phyloP scores from a whole-genome alignment of 2,113 vertebrate genomes.

The Calyptomena viridis region DNA sequence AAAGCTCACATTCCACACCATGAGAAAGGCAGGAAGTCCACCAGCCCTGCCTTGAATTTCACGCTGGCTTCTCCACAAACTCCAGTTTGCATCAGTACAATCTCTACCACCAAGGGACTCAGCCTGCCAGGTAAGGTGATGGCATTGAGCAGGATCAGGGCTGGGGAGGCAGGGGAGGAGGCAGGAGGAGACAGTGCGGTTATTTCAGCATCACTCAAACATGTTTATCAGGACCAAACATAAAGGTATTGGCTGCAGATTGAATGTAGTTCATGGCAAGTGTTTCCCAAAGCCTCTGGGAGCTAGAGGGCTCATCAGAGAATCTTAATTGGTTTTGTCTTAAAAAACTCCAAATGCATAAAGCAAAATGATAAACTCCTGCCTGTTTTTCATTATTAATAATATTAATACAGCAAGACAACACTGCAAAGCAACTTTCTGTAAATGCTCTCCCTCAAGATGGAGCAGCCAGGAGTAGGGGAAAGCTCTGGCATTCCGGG shows the following conservation, averaged over 20 bases:
- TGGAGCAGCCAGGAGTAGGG: background rate
- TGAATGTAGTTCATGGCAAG: background rate
- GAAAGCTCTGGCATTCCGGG: fast-evolving
- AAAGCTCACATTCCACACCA: fast-evolving
- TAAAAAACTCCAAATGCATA: conserved; percentile 19
- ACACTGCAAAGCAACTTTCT: background rate
- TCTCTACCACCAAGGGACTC: background rate
- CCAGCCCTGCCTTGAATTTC: background rate
- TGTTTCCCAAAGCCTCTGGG: background rate
- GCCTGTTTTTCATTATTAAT: background rate
- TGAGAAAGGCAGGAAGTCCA: background rate
- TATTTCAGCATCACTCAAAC: background rate
- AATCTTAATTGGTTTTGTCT: conserved; percentile 58
- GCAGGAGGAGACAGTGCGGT: background rate
- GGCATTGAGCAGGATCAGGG: background rate
- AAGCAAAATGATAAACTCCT: conserved; percentile 2
- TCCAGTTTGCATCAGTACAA: background rate
- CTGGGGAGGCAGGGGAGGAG: background rate
- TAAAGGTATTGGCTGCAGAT: conserved; percentile 4
- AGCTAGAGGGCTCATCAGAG: conserved; percentile 47
- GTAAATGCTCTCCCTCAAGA: background rate
- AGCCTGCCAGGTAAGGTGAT: background rate
- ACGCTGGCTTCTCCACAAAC: background rate
- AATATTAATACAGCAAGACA: background rate
- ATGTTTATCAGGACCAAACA: conserved; percentile 42